These are phyloP conservation scores for Drosophila hydei DNA, from an alignment of 1,140 invertebrate genomes.

Conservation along the genomic window DNA sequence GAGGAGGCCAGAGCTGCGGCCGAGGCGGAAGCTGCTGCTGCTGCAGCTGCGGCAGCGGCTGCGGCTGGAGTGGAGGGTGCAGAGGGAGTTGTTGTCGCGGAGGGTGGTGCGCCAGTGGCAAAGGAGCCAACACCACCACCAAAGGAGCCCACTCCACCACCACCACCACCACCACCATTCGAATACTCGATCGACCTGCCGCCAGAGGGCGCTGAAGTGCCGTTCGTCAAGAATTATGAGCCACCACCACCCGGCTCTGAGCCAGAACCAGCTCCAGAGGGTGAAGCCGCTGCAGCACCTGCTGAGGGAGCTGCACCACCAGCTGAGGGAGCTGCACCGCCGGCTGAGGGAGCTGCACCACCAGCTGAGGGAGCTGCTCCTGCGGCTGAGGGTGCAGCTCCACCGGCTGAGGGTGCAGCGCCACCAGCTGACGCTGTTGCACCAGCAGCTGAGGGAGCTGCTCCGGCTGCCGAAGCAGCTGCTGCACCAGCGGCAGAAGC, in stretches of 20 bases:
- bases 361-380: conserved; percentile 78
- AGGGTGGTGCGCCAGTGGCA: conserved; percentile 31
- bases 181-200: conserved; percentile 84
- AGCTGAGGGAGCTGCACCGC: conserved; percentile 52
- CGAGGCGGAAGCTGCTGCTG: conserved; percentile 70
- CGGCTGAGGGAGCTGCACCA: conserved; percentile 62
- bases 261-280: conserved; percentile 78
- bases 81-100: conserved; percentile 62
- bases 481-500: conserved; percentile 50
- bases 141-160: conserved; percentile 82
- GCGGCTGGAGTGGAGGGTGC: conserved; percentile 66
- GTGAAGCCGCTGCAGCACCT: conserved; percentile 71
- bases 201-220: conserved; percentile 84
- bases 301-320: conserved; percentile 80
- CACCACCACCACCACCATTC: conserved; percentile 84
- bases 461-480: conserved; percentile 72
- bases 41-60: conserved; percentile 61
- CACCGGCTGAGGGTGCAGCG: conserved; percentile 68
- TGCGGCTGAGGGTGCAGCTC: conserved; percentile 71
- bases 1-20: conserved; percentile 67
- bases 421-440: conserved; percentile 58
- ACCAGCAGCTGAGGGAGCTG: conserved; percentile 72
- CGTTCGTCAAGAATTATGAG: conserved; percentile 83
- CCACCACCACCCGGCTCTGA: conserved; percentile 83
- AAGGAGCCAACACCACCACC: conserved; percentile 68